A percentile compares a stretch with the other conserved stretches of the same genome.
Conservation (phyloP, 2,797 vertebrate species). For the Rhodeus uyekii region DNA sequence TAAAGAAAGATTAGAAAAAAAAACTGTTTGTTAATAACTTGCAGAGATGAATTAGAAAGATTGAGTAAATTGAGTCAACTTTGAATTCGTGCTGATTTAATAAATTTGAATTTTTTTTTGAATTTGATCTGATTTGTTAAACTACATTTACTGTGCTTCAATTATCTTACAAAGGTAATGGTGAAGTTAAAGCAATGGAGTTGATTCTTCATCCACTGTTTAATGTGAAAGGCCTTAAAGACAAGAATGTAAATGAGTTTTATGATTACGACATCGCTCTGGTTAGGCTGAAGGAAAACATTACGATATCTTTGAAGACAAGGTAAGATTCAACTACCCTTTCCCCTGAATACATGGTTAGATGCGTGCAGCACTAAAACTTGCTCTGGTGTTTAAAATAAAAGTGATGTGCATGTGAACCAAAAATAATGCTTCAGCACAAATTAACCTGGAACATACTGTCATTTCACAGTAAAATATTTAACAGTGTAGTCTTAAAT, state of each 20-base stretch:
- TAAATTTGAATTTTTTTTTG: too few relatives aligned
- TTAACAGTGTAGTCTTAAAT: too few relatives aligned
- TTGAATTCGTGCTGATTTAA: neutral
- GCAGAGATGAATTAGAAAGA: neutral
- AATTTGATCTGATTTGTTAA: neutral
- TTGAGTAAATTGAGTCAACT: neutral
- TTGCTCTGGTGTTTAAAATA: too few relatives aligned
- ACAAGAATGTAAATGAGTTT: conserved; percentile 77
- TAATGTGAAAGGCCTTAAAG: conserved; percentile 59
- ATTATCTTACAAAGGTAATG: conserved; percentile 49
- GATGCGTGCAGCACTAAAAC: neutral
- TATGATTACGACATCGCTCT: conserved; percentile 87
- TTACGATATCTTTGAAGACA: conserved; percentile 62
- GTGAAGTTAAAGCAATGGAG: neutral
- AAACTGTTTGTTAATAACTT: neutral
- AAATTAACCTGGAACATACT: neutral
- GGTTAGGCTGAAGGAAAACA: conserved; percentile 62
- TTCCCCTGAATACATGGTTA: neutral
- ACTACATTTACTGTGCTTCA: neutral
- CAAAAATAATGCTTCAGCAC: neutral
- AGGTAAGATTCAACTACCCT: conserved; percentile 67
- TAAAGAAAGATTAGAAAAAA: neutral
- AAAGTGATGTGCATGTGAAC: too few relatives aligned
- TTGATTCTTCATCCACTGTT: conserved; percentile 75
- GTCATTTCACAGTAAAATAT: too few relatives aligned